Conservation (phyloP, 2,797 vertebrate genomes). For the Delichon dasypus region DNA sequence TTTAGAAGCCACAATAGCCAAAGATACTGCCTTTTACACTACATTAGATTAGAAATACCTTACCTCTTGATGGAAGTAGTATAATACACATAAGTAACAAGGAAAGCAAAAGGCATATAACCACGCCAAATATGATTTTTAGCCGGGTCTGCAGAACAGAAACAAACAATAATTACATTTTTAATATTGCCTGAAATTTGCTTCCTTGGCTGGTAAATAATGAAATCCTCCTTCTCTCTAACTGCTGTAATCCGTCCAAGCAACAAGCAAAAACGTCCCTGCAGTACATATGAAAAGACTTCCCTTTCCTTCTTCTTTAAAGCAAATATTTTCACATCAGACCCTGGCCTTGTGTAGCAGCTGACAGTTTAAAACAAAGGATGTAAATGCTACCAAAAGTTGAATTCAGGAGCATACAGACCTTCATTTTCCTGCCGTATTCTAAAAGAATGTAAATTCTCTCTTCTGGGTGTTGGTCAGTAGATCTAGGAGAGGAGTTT, state of each 20-base stretch:
- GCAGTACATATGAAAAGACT: slow-evolving; percentile 35
- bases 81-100: slow-evolving; percentile 74
- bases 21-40: slow-evolving; percentile 18
- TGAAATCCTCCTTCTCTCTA: slow-evolving; percentile 45
- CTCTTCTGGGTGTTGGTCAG: slow-evolving; percentile 72
- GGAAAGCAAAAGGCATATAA: slow-evolving; percentile 69
- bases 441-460: slow-evolving; percentile 67
- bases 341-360: slow-evolving; percentile 32
- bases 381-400: background rate
- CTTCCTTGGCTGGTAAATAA: slow-evolving; percentile 1
- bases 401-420: slow-evolving; percentile 64
- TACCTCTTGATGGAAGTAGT: slow-evolving; percentile 78
- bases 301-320: slow-evolving; percentile 49
- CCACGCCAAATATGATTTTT: slow-evolving; percentile 76
- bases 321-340: slow-evolving; percentile 33
- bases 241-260: slow-evolving; percentile 47
- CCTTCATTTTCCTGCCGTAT: slow-evolving; percentile 77
- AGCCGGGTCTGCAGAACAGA: slow-evolving; percentile 72
- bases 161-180: slow-evolving; percentile 58
- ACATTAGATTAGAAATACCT: slow-evolving; percentile 58
- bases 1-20: background rate
- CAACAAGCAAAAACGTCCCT: slow-evolving; percentile 36
- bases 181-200: background rate
- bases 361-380: slow-evolving; percentile 34
- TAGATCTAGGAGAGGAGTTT: slow-evolving; percentile 63